phyloP scores from a whole-genome alignment of 2,113 vertebrate genomes.

The Oreochromis spilurus region DNA sequence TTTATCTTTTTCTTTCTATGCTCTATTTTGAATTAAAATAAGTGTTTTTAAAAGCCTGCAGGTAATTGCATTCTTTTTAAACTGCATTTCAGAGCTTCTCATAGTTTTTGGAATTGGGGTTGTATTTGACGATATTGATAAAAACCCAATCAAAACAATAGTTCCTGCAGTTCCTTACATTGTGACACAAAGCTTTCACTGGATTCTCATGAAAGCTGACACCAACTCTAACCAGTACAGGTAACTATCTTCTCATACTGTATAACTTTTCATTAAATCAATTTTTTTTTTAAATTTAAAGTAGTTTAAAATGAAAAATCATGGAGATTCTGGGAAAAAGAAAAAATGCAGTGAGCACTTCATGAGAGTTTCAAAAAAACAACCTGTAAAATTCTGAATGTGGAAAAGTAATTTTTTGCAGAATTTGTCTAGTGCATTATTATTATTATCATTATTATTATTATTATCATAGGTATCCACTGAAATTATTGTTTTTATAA shows the following conservation, averaged over 20 bases:
- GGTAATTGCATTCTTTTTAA: neutral
- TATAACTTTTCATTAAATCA: neutral
- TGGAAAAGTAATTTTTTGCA: neutral
- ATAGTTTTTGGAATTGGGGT: neutral
- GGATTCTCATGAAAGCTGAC: neutral
- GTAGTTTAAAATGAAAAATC: neutral
- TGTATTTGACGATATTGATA: neutral
- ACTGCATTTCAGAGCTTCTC: neutral
- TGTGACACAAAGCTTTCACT: neutral
- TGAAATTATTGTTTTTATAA: neutral
- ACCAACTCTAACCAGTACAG: neutral
- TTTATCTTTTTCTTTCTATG: neutral
- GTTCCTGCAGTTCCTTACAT: neutral
- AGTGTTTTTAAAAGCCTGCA: neutral
- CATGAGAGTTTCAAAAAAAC: neutral
- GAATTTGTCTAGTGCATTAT: neutral
- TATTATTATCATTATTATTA: neutral
- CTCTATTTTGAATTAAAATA: neutral
- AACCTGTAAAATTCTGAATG: neutral
- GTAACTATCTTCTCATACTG: neutral
- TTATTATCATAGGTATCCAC: neutral
- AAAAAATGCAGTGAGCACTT: neutral
- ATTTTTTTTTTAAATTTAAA: neutral
- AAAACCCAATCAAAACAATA: neutral
- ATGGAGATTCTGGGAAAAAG: neutral